Evolutionary conservation across 1,140 invertebrate species (phyloP).

Genomic region (Steinernema khuongi): DNA sequence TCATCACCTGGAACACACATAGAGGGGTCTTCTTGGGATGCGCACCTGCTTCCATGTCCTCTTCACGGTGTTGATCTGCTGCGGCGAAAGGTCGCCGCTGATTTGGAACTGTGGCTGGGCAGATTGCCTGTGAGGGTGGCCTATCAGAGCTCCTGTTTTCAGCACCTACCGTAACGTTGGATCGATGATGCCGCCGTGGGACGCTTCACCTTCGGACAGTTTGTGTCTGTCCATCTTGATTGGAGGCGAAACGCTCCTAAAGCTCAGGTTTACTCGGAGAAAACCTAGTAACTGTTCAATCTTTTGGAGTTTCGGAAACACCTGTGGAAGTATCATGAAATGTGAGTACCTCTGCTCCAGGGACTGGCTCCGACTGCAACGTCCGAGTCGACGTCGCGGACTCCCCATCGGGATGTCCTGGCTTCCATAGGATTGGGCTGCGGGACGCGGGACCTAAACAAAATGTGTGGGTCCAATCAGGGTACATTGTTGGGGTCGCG

Average conservation of each 20-base stretch:
- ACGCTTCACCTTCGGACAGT: neutral
- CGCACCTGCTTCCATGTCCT: constrained; percentile 44
- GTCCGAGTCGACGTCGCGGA: neutral
- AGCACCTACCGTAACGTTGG: constrained; percentile 5
- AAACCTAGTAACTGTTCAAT: no score
- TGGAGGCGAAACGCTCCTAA: constrained; percentile 4
- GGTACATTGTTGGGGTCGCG: no score
- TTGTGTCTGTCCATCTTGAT: neutral
- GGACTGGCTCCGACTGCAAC: neutral
- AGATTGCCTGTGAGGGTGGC: constrained; percentile 37
- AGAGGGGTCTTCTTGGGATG: constrained; percentile 1
- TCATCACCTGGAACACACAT: constrained; percentile 33
- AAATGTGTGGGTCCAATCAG: no score
- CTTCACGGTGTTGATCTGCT: constrained; percentile 42
- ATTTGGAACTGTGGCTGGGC: constrained; percentile 48
- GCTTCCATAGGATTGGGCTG: neutral
- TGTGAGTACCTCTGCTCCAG: constrained; percentile 10
- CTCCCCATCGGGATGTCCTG: constrained; percentile 12
- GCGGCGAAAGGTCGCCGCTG: constrained; percentile 43
- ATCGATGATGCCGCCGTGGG: neutral
- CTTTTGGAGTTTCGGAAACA: no score
- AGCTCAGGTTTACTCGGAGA: neutral
- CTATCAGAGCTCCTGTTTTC: neutral
- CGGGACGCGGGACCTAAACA: neutral
- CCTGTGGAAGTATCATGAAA: no score